A percentile compares a stretch with the other conserved stretches of the same genome.
phyloP scores from a whole-genome alignment of 2,797 vertebrate genomes.

The Darevskia mixta region DNA sequence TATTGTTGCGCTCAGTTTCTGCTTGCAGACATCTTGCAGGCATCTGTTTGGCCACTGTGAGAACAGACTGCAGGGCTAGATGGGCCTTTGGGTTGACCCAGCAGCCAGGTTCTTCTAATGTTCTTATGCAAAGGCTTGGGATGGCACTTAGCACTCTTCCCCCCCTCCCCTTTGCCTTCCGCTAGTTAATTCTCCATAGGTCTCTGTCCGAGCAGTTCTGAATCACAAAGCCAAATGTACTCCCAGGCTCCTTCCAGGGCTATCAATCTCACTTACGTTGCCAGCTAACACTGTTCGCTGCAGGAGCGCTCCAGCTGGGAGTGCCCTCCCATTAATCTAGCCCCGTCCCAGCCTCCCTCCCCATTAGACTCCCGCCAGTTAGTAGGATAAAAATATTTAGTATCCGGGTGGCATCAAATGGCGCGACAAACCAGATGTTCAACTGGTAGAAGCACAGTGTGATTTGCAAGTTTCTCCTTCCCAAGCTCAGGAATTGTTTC shows the following conservation, averaged over 20 bases:
- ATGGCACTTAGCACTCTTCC: no score
- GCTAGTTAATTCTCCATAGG: conserved; percentile 4
- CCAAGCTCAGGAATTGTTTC: not conserved
- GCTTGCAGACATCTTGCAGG: no score
- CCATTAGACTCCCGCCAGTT: not conserved
- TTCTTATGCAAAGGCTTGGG: not conserved
- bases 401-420: not conserved
- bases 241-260: not conserved
- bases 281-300: conserved; percentile 10
- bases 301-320: conserved; percentile 24
- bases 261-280: conserved; percentile 41
- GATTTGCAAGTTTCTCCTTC: not conserved
- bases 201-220: not conserved
- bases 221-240: conserved; percentile 3
- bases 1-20: no score
- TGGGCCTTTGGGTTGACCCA: no score
- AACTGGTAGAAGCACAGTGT: not conserved
- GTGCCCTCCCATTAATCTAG: conserved; percentile 31
- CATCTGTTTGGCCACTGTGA: no score
- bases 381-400: conserved; percentile 19
- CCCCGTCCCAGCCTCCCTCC: conserved; percentile 14
- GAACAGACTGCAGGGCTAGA: no score
- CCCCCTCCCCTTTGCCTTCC: not conserved
- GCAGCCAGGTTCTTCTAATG: no score
- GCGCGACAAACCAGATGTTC: not conserved